phyloP scores from a whole-genome alignment of 2,113 vertebrate genomes.

The Nansenia antarctica region DNA sequence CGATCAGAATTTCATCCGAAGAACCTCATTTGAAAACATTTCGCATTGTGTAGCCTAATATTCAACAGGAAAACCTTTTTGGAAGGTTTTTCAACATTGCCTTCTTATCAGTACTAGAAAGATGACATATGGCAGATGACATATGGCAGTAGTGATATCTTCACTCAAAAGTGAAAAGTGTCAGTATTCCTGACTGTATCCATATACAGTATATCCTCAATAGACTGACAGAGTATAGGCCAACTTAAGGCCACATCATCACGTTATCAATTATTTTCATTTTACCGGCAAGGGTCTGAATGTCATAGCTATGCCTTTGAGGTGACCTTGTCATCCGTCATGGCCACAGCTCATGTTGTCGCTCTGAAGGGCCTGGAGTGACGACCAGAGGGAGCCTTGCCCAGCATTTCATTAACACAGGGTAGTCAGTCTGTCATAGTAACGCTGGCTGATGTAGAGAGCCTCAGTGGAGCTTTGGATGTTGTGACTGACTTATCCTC shows the following conservation, averaged over 20 bases:
- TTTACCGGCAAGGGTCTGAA: constrained; percentile 49
- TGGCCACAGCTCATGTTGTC: constrained; percentile 28
- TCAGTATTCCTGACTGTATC: too few relatives aligned
- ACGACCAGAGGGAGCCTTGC: constrained; percentile 32
- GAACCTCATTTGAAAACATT: background rate
- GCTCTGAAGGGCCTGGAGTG: constrained; percentile 28
- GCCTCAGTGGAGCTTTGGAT: background rate
- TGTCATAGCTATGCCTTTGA: constrained; percentile 59
- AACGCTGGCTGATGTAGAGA: constrained; percentile 1
- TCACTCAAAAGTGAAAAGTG: background rate
- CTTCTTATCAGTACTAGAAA: background rate
- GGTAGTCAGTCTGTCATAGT: constrained; percentile 22
- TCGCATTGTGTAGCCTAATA: background rate
- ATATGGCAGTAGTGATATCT: background rate
- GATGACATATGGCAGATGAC: background rate
- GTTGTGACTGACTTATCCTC: too few relatives aligned
- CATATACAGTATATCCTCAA: too few relatives aligned
- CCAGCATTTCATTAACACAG: constrained; percentile 18
- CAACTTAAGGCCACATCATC: constrained; percentile 27
- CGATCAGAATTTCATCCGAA: constrained; percentile 4
- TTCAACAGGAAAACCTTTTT: background rate
- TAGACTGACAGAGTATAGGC: too few relatives aligned
- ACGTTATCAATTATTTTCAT: constrained; percentile 50
- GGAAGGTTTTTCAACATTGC: too few relatives aligned
- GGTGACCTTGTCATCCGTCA: constrained; percentile 65